Base-by-base conservation (phyloP, 2,113 vertebrate species). In the Pimephales promelas region DNA sequence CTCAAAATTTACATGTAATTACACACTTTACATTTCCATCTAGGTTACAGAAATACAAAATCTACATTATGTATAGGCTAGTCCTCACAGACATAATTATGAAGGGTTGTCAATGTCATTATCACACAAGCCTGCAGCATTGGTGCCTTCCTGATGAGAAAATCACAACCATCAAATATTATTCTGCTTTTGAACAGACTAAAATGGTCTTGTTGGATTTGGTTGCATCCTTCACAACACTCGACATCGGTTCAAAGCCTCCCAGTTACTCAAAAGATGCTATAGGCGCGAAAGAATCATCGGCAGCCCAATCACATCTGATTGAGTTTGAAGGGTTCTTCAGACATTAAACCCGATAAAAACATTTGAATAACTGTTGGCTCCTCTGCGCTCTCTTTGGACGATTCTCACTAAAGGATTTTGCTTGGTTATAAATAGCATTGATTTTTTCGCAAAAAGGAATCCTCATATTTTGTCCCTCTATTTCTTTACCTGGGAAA, bases 261-360 rank as follows among this genome's bases (percentile, higher is more conserved):
- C 14, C 18, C 57, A 76, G 18, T n/a, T 49, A 59, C 34, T 84
- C 36, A 70, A 74, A 76, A 76, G 49, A 54, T 47, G 75, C 70
- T 64, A 66, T 77, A 43, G 66, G 62, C 71, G 61, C 11, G 28
- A n/a, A 9, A 45, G 31, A 83, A 64, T 79, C n/a, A 71, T 54
- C 36, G 8, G 34, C 59, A 45, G 14, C 7, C 45, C 28, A 87
- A 84, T 82, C 54, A 52, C 22, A 75, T 83, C 20, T 85, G 54
- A 81, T 76, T 77, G 76, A 85, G 45, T 52, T 79, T 82, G 68
- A 78, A 76, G 75, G 54, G 62, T 83, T 76, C 64, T 81, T 83
- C 76, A 81, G 43, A 49, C 31, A 83, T 86, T 83, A 76, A 77
- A 52, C 54, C 52, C 52, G 49, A 13, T 43, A 57, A 57, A 56